phyloP scores from a whole-genome alignment of 2,888 invertebrate species.

The Agriotes lineatus region DNA sequence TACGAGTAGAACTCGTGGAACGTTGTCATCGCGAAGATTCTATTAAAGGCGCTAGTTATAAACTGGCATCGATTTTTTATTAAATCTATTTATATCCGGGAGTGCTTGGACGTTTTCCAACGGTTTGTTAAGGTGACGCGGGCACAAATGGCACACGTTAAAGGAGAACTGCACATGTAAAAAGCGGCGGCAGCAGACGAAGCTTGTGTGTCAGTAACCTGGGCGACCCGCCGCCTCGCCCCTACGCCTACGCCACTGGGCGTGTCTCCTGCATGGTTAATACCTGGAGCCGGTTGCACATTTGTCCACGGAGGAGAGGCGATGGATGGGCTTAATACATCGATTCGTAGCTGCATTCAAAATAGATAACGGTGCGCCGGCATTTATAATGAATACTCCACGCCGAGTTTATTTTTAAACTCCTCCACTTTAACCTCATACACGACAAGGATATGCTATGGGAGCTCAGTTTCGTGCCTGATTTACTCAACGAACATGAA shows the following conservation, averaged over 20 bases:
- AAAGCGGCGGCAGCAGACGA: slow-evolving; percentile 23
- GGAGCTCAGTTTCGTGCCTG: slow-evolving; percentile 21
- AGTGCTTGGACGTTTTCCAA: slow-evolving; percentile 54
- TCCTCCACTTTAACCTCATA: slow-evolving; percentile 24
- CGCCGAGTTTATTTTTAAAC: slow-evolving; percentile 23
- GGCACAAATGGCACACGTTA: slow-evolving; percentile 52
- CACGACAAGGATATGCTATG: slow-evolving; percentile 1
- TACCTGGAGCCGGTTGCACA: slow-evolving; percentile 48
- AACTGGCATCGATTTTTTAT: slow-evolving; percentile 44
- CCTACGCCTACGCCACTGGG: slow-evolving; percentile 56
- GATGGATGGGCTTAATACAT: slow-evolving; percentile 43
- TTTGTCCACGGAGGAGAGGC: slow-evolving; percentile 21
- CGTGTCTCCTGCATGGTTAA: slow-evolving; percentile 54
- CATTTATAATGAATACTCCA: slow-evolving; percentile 15
- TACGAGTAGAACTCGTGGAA: too few relatives aligned
- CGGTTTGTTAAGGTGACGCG: slow-evolving; percentile 51
- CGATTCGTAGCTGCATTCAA: slow-evolving; percentile 36
- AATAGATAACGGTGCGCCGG: slow-evolving; percentile 37
- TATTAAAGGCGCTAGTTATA: too few relatives aligned
- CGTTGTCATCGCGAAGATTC: too few relatives aligned
- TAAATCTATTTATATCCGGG: slow-evolving; percentile 54
- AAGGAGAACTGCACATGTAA: slow-evolving; percentile 52
- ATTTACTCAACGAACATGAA: slow-evolving; percentile 16
- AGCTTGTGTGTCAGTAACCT: slow-evolving; percentile 59
- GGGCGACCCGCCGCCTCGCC: slow-evolving; percentile 55